Conservation (phyloP, 1,140 invertebrate species). For the Oncopodura yosiiana region DNA sequence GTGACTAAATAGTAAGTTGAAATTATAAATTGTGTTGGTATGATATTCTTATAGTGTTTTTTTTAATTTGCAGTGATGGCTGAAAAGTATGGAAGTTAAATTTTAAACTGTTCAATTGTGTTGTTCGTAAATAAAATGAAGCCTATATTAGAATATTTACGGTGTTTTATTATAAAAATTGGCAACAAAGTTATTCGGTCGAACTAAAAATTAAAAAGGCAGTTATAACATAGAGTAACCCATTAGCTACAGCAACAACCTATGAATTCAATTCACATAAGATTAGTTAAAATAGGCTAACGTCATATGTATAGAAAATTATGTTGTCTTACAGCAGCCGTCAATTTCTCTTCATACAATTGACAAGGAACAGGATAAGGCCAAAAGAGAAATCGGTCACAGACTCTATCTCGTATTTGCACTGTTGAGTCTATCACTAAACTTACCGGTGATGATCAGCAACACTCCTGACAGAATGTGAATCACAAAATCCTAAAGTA, state of each 20-base stretch:
- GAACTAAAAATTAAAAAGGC: too few species aligned
- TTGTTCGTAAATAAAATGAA: too few species aligned
- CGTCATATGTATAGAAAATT: too few species aligned
- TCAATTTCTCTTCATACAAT: constrained; percentile 6
- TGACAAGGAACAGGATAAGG: background rate
- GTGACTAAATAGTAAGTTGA: constrained; percentile 43
- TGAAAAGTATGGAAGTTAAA: too few species aligned
- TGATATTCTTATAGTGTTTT: background rate
- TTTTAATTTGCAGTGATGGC: too few species aligned
- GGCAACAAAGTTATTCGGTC: too few species aligned
- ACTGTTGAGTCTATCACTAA: constrained; percentile 6
- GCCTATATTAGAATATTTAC: too few species aligned
- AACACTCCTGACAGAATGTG: background rate
- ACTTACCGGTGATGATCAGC: background rate
- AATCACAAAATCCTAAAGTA: constrained; percentile 6
- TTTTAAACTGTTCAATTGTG: too few species aligned
- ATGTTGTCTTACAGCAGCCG: constrained; percentile 6
- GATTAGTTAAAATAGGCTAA: background rate
- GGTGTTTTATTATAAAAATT: too few species aligned
- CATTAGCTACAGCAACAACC: constrained; percentile 7
- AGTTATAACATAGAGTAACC: too few species aligned
- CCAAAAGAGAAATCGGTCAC: background rate
- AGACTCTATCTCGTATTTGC: background rate
- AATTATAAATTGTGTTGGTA: background rate
- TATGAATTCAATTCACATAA: background rate